These are phyloP conservation scores for Elaeidobius kamerunicus DNA, from an alignment of 2,888 invertebrate species.

Conservation along the genomic window DNA sequence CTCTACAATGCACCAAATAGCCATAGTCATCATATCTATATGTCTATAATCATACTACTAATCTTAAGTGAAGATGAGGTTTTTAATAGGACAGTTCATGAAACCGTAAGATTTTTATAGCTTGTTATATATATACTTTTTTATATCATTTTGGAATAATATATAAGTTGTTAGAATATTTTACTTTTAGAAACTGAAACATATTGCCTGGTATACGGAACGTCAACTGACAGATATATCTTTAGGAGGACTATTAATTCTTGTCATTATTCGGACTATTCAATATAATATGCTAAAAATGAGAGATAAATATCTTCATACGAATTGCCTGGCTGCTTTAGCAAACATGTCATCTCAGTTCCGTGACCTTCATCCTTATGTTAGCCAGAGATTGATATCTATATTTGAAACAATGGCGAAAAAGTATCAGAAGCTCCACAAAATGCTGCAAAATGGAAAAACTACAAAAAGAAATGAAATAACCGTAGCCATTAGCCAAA, in stretches of 20 bases:
- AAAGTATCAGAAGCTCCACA: slow-evolving; percentile 68
- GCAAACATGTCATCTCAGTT: slow-evolving; percentile 98
- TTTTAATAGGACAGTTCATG: slow-evolving; percentile 92
- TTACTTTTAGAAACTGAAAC: slow-evolving; percentile 71
- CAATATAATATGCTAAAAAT: slow-evolving; percentile 97
- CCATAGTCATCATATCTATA: slow-evolving; percentile 96
- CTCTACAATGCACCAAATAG: slow-evolving; percentile 89
- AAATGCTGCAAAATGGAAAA: slow-evolving; percentile 38
- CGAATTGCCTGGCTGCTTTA: slow-evolving; percentile 95
- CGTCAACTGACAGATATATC: slow-evolving; percentile 88
- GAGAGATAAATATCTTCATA: slow-evolving; percentile 96
- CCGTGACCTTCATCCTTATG: slow-evolving; percentile 89
- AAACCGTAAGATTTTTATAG: slow-evolving; percentile 70
- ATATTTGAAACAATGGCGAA: slow-evolving; percentile 89
- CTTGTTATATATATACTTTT: not conserved
- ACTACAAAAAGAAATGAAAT: slow-evolving; percentile 34
- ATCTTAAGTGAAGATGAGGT: slow-evolving; percentile 95
- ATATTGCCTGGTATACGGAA: slow-evolving; percentile 92
- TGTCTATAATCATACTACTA: slow-evolving; percentile 94
- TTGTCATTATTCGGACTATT: slow-evolving; percentile 94
- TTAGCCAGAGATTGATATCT: slow-evolving; percentile 90
- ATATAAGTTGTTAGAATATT: no score
- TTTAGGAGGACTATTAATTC: slow-evolving; percentile 87
- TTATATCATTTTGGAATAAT: no score
- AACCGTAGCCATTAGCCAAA: slow-evolving; percentile 38